phyloP scores from a whole-genome alignment of 1,140 invertebrate species.

The Brachionus plicatilis region DNA sequence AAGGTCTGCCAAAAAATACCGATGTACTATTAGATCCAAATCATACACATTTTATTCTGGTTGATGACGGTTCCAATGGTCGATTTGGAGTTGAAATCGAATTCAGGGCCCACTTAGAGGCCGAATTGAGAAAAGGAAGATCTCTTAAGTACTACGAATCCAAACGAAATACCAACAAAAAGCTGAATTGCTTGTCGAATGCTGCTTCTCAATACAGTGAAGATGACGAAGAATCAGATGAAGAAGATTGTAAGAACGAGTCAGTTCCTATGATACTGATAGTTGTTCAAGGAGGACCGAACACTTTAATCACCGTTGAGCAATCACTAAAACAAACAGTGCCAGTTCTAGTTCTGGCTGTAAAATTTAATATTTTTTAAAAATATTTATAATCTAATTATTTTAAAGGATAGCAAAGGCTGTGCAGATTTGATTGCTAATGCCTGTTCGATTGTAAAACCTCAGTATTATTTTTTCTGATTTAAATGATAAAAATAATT shows the following conservation, averaged over 20 bases:
- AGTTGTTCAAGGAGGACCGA: slow-evolving; percentile 55
- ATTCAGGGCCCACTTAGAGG: slow-evolving; percentile 49
- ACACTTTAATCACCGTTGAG: slow-evolving; percentile 50
- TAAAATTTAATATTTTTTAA: not conserved
- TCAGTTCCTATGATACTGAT: slow-evolving; percentile 52
- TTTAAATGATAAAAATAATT: not conserved
- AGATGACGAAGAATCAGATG: slow-evolving; percentile 84
- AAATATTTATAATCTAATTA: not conserved
- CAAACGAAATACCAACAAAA: slow-evolving; percentile 64
- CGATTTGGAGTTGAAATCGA: slow-evolving; percentile 52
- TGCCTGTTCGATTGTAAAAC: slow-evolving; percentile 43
- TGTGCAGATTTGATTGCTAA: slow-evolving; percentile 54
- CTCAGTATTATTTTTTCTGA: not conserved
- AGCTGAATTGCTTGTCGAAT: slow-evolving; percentile 71
- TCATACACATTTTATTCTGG: slow-evolving; percentile 57
- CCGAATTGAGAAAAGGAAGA: slow-evolving; percentile 41
- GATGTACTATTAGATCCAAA: slow-evolving; percentile 51
- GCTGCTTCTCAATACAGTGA: slow-evolving; percentile 86
- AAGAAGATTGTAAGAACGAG: slow-evolving; percentile 44
- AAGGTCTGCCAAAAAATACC: slow-evolving; percentile 3
- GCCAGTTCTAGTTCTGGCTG: slow-evolving; percentile 51
- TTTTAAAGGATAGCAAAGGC: slow-evolving; percentile 50
- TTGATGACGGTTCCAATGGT: slow-evolving; percentile 55
- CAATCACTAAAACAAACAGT: slow-evolving; percentile 49
- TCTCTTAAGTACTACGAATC: slow-evolving; percentile 47